These are phyloP conservation scores for Rhopilema esculentum DNA, from an alignment of 30 jellyfish, hydroid and myxozoan species.

Conservation along the genomic window DNA sequence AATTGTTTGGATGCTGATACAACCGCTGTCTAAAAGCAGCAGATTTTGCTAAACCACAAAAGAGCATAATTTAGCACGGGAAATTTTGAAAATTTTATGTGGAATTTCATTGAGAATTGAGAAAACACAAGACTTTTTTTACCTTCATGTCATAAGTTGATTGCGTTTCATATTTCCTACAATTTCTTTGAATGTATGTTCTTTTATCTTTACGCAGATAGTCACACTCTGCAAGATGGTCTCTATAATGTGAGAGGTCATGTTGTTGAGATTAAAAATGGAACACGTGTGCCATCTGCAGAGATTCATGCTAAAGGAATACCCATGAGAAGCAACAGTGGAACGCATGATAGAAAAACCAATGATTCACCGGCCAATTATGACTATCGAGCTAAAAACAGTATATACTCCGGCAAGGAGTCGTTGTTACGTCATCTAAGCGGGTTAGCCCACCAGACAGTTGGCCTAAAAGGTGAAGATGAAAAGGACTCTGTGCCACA, in stretches of 20 bases:
- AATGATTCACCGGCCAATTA: neutral
- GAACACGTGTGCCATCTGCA: slow-evolving; percentile 68
- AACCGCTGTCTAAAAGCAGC: no score
- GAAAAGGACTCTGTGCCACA: no score
- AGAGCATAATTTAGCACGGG: no score
- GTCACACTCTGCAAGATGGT: slow-evolving; percentile 77
- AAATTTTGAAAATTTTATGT: no score
- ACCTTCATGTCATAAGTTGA: no score
- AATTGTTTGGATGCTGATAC: no score
- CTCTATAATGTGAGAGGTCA: slow-evolving; percentile 84
- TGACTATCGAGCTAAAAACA: slow-evolving; percentile 28
- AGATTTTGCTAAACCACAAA: no score
- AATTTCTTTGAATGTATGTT: no score
- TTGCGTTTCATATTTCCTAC: no score
- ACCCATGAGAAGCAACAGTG: slow-evolving; percentile 39
- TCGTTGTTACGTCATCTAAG: slow-evolving; percentile 55
- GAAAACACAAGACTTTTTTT: no score
- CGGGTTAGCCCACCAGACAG: slow-evolving; percentile 5
- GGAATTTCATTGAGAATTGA: no score
- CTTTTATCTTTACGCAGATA: neutral
- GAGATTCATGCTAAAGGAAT: neutral
- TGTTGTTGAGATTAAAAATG: slow-evolving; percentile 87
- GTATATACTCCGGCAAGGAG: slow-evolving; percentile 64
- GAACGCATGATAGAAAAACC: slow-evolving; percentile 11
- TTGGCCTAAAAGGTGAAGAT: neutral